Evolutionary conservation across 1,140 invertebrate species (phyloP), one percentile per base, ranked within the genome.

Genomic region (Drosophila burlai): DNA sequence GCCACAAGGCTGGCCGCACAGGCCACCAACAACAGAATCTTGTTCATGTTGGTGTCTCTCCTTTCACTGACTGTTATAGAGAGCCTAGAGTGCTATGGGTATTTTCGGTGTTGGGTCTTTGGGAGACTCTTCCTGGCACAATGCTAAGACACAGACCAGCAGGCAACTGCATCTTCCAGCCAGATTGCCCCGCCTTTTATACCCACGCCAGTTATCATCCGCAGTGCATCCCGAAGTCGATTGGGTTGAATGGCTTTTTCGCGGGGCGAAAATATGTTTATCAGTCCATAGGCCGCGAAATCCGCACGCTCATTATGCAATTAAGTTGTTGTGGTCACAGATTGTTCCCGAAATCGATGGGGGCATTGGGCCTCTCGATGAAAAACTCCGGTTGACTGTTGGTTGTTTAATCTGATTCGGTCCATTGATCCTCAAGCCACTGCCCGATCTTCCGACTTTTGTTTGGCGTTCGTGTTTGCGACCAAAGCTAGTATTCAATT

Each of bases 241-340:
- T 78, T 78, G 47, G 74, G 72, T 78, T 61, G 58, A 61, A 68
- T 67, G 74, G 31, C 61, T 59, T 6, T 34, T 34, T 58, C 24
- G 40, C 31, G 40, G 49, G 29, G 74, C 76, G 40, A 69, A 68
- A 80, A 62, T 69, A 80, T 52, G 61, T 71, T 87, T 87, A 89
- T 87, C 83, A 80, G 63, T 36, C n/a, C 11, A 36, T 47, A 55
- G 40, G 54, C 54, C 59, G 38, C 29, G 50, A 76, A 64, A 60
- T 62, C 52, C 42, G 76, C 65, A 10, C 21, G 7, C 31, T 79
- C 76, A 89, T 89, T 89, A 89, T 89, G 83, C 83, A 86, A 80
- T 69, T 50, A 83, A 46, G 64, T 50, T 46, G 62, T 61, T 82
- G 40, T 57, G 68, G 40, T 59, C 46, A 24, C 46, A 59, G 72